phyloP scores from a whole-genome alignment of 2,797 vertebrate species.

The Fratercula arctica region DNA sequence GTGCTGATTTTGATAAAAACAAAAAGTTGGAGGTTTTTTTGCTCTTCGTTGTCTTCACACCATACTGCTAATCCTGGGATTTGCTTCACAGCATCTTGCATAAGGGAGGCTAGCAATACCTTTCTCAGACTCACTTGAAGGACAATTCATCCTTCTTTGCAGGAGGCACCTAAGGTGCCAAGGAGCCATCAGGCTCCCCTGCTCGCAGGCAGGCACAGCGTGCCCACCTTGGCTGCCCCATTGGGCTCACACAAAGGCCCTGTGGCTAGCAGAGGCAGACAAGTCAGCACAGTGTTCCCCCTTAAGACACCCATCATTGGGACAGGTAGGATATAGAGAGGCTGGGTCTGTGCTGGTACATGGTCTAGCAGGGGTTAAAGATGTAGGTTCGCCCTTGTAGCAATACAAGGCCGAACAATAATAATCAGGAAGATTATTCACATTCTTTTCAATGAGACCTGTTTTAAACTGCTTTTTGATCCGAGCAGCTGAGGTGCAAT shows the following conservation, averaged over 20 bases:
- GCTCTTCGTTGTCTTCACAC: background rate
- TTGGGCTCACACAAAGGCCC: background rate
- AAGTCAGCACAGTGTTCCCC: background rate
- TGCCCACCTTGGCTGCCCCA: background rate
- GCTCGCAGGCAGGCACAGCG: accelerated
- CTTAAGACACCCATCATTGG: background rate
- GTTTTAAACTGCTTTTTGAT: background rate
- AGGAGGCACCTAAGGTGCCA: background rate
- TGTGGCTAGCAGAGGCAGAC: background rate
- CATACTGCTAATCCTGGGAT: background rate
- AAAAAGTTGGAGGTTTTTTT: background rate
- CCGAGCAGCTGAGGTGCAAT: background rate
- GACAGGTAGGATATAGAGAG: background rate
- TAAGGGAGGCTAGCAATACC: background rate
- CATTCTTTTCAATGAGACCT: background rate
- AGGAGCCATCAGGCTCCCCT: background rate
- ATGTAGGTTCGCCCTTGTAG: background rate
- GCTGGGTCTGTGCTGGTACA: accelerated
- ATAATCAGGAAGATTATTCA: background rate
- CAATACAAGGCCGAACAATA: background rate
- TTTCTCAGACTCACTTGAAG: background rate
- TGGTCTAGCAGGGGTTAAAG: background rate
- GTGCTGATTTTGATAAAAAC: background rate
- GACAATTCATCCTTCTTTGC: background rate
- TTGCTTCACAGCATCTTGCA: background rate